These are phyloP conservation scores for Ostrea edulis DNA, from an alignment of 1,140 invertebrate species.

Conservation along the genomic window DNA sequence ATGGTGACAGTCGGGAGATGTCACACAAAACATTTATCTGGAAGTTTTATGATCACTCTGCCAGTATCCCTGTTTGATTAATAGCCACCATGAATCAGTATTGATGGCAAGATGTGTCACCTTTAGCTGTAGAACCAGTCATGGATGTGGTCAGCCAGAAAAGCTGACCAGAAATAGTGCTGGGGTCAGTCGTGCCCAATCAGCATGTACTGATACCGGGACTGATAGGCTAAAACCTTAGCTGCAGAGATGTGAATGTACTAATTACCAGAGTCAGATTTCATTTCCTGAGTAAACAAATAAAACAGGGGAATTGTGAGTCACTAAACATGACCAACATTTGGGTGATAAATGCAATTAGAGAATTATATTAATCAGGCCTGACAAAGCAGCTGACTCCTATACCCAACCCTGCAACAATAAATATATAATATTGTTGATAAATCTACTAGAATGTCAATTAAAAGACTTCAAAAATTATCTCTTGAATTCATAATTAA, in stretches of 20 bases:
- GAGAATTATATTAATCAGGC: not conserved
- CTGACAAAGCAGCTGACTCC: not conserved
- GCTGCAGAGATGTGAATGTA: not conserved
- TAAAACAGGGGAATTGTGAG: not conserved
- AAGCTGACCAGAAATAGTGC: not conserved
- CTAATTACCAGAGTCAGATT: constrained; percentile 6
- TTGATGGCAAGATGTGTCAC: constrained; percentile 7
- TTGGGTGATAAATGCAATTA: constrained; percentile 17
- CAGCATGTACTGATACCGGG: not conserved
- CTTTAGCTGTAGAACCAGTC: not conserved
- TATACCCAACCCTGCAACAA: not conserved
- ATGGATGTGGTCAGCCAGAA: constrained; percentile 29
- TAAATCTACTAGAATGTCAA: no score
- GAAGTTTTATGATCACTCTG: not conserved
- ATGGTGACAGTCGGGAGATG: not conserved
- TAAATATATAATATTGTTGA: no score
- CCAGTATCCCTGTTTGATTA: not conserved
- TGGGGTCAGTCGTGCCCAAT: not conserved
- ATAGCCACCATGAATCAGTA: not conserved
- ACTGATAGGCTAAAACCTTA: not conserved
- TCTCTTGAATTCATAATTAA: no score
- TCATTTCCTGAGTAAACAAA: not conserved
- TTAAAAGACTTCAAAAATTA: no score
- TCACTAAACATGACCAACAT: constrained; percentile 8
- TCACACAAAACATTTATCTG: not conserved